Conservation (phyloP, 2,797 vertebrate species). For the Emydoidea blandingii region DNA sequence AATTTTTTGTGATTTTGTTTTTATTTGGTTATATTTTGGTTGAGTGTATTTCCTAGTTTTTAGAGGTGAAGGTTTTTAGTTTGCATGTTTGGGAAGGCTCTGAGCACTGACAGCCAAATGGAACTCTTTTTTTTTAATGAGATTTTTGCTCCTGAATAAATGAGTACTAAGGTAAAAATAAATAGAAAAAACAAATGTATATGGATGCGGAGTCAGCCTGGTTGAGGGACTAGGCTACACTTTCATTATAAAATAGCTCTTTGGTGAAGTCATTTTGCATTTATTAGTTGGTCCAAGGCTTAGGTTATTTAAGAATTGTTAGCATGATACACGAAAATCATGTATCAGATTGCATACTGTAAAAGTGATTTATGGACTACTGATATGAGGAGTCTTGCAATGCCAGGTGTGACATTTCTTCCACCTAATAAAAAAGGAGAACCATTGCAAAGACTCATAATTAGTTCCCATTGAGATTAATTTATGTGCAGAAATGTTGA, state of each 20-base stretch:
- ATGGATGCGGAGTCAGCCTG: not conserved
- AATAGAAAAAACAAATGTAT: not conserved
- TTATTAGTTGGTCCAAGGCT: not conserved
- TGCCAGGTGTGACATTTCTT: slow-evolving; percentile 11
- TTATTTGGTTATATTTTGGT: not conserved
- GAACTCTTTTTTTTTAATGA: not conserved
- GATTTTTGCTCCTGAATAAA: not conserved
- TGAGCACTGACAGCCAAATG: not conserved
- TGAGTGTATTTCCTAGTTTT: not conserved
- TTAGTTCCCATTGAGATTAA: not conserved
- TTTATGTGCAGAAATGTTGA: slow-evolving; percentile 20
- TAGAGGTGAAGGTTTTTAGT: not conserved
- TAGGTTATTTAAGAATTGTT: not conserved
- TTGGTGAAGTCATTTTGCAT: not conserved
- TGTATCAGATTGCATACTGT: not conserved
- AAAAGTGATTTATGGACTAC: not conserved
- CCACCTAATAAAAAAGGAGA: not conserved
- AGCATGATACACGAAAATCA: not conserved
- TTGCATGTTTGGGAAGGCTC: not conserved
- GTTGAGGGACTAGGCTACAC: not conserved
- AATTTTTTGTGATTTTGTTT: not conserved
- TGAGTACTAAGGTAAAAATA: not conserved
- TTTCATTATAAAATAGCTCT: not conserved
- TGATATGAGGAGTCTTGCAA: not conserved
- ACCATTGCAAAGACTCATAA: not conserved